Conservation (phyloP, 2,797 vertebrate species). For the Cyprinodon diabolis region DNA sequence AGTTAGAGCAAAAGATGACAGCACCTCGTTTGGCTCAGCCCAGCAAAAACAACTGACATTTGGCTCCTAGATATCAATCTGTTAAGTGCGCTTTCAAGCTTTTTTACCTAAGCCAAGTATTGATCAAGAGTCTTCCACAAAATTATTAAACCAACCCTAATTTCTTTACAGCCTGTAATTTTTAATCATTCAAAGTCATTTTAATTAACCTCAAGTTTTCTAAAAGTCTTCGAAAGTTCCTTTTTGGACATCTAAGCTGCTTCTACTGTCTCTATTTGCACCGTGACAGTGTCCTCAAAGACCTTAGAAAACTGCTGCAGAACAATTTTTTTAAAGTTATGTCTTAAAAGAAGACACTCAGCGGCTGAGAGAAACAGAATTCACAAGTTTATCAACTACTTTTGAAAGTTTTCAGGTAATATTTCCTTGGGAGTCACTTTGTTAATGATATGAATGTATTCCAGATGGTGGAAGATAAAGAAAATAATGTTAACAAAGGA, state of each 20-base stretch:
- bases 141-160: background rate
- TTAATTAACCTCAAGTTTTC: background rate
- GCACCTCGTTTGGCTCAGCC: background rate
- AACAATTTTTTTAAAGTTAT: background rate
- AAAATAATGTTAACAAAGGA: no score
- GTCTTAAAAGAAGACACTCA: background rate
- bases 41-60: background rate
- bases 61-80: background rate
- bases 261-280: background rate
- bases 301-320: background rate
- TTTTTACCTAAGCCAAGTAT: background rate
- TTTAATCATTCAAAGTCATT: constrained; percentile 1
- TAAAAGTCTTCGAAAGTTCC: background rate
- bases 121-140: background rate
- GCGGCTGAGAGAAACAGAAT: no score
- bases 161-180: background rate
- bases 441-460: no score
- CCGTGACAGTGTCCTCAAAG: background rate
- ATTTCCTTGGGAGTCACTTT: no score
- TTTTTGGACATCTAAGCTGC: background rate
- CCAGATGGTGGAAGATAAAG: no score
- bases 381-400: no score
- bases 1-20: background rate
- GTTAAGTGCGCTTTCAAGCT: background rate
- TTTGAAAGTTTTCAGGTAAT: no score